Evolutionary conservation across 1,140 invertebrate genomes (phyloP), one percentile per base, ranked within the genome.

Genomic region (Drosophila carrolli): DNA sequence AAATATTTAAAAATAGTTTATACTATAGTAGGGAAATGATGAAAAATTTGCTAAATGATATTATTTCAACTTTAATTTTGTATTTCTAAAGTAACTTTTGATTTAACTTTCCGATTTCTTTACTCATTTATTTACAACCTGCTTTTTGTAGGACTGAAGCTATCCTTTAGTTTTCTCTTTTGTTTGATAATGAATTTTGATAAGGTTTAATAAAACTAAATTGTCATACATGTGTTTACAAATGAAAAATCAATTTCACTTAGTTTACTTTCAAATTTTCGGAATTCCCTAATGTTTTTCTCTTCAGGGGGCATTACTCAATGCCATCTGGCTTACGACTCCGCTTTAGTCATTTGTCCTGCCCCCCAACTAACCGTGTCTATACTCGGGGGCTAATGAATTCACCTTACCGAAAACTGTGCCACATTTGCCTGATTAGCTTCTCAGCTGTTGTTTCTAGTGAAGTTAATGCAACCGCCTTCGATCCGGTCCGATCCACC

Each of bases 351-450:
- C 65, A 68, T 65, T 68, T 65, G 60, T 68, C 59, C 60, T 65
- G 32, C 19, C 56, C 55, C 40, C 5, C 32, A 38, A 67, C 65
- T 51, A 37, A 14, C 37, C 29, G 13, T 16, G 40, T 38, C 11
- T 11, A 13, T 35, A 48, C 37, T n/a, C 10, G 23, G 19, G 6
- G 41, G 65, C 72, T 75, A 66, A 75, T 66, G 72, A 66, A 75
- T 75, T 75, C 72, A 75, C 72, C 73, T 75, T 66, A 43, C 60
- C 47, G 9, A 58, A 58, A 70, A 63, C 40, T 71, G 78, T 85
- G 82, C 56, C 83, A 86, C 75, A 78, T 86, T 86, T 86, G 58
- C 61, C 65, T 88, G 83, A 86, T 86, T 86, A 88, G 83, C 82
- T 83, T 88, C 78, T 82, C 82, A 85, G 78, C 81, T 86, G 74